phyloP scores from a whole-genome alignment of 1,140 invertebrate genomes.

The fruit fly (Drosophila melanogaster) region DNA sequence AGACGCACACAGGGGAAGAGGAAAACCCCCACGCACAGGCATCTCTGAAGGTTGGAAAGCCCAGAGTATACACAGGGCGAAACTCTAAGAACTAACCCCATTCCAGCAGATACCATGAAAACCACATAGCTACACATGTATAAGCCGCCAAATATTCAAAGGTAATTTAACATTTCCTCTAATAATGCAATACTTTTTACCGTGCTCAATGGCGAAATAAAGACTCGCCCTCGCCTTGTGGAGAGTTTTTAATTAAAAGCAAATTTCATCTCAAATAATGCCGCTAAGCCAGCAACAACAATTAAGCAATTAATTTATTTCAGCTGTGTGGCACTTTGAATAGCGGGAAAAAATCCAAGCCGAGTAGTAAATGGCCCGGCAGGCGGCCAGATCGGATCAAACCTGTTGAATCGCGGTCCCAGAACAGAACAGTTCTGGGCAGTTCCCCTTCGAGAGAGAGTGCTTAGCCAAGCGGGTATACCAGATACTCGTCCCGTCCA shows the following conservation, averaged over 20 bases:
- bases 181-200: not conserved
- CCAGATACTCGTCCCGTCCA: slow-evolving; percentile 23
- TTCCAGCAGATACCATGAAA: not conserved
- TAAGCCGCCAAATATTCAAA: not conserved
- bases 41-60: slow-evolving; percentile 61
- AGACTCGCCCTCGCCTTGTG: slow-evolving; percentile 24
- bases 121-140: no score
- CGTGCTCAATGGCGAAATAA: slow-evolving; percentile 7
- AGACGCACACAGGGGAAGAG: slow-evolving; percentile 12
- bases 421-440: slow-evolving; percentile 43
- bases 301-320: slow-evolving; percentile 83
- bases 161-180: not conserved
- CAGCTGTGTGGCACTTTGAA: slow-evolving; percentile 57
- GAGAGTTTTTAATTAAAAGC: slow-evolving; percentile 78
- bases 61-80: slow-evolving; percentile 25
- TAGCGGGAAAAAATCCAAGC: slow-evolving; percentile 70
- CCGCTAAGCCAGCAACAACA: slow-evolving; percentile 63
- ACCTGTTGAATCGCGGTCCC: slow-evolving; percentile 65
- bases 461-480: slow-evolving; percentile 30
- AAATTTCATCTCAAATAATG: slow-evolving; percentile 75
- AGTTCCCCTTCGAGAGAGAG: slow-evolving; percentile 48
- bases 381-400: slow-evolving; percentile 52
- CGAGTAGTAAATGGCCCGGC: slow-evolving; percentile 42
- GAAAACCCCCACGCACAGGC: slow-evolving; percentile 75
- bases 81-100: not conserved